Conservation (phyloP, 2,888 invertebrate species). For the Lysandra bellargus region DNA sequence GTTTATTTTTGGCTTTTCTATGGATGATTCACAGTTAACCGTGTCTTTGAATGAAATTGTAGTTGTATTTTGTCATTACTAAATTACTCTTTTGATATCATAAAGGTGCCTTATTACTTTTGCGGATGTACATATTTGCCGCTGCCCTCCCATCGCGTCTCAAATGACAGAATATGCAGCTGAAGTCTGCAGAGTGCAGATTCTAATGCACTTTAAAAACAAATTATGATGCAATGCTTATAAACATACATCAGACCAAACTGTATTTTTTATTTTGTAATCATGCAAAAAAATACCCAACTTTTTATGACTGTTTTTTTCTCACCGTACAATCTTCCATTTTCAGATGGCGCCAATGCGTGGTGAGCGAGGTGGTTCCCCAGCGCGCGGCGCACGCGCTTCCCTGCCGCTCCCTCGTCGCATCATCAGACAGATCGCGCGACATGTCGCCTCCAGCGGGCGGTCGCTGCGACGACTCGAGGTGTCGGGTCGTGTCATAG, state of each 20-base stretch:
- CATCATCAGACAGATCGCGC: constrained; percentile 74
- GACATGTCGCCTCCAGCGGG: constrained; percentile 75
- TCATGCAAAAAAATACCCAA: too few species aligned
- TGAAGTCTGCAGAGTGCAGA: too few species aligned
- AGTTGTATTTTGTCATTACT: not conserved
- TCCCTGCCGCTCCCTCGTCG: constrained; percentile 72
- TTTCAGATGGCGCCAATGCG: constrained; percentile 77
- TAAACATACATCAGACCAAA: not conserved
- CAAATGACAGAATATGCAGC: too few species aligned
- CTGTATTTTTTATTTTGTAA: too few species aligned
- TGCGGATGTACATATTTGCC: too few species aligned
- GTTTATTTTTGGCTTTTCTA: too few species aligned
- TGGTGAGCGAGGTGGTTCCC: constrained; percentile 74
- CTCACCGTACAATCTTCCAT: constrained; percentile 23
- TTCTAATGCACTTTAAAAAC: too few species aligned
- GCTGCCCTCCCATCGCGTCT: too few species aligned
- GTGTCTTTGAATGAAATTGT: too few species aligned
- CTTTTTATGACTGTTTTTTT: not conserved
- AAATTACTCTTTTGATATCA: not conserved
- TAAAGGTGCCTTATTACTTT: too few species aligned
- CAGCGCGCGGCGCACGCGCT: constrained; percentile 74
- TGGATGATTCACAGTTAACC: too few species aligned
- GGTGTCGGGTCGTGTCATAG: constrained; percentile 74
- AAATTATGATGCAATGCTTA: too few species aligned
- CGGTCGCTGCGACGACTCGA: constrained; percentile 74